Conservation (phyloP, 2,797 vertebrate species). For the Percopsis omiscomaycus region DNA sequence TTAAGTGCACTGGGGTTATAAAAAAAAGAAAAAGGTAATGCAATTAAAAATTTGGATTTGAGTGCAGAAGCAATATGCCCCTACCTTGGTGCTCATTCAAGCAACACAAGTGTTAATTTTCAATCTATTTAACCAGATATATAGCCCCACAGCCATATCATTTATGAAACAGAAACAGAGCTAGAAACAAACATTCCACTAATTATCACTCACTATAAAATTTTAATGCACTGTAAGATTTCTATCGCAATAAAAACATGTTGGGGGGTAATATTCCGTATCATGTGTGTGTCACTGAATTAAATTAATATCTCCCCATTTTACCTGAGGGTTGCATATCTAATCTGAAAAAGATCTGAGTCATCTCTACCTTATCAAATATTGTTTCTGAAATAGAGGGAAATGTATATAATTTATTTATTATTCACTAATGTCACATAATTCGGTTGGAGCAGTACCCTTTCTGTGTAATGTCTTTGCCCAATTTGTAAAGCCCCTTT, state of each 20-base stretch:
- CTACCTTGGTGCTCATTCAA: constrained; percentile 1
- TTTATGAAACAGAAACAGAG: constrained; percentile 30
- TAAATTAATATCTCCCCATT: too few species aligned
- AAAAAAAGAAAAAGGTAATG: constrained; percentile 21
- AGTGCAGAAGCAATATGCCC: constrained; percentile 9
- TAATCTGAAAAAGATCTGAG: constrained; percentile 19
- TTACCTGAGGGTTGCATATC: too few species aligned
- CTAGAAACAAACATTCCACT: constrained; percentile 22
- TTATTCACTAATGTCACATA: constrained; percentile 33
- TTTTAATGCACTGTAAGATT: constrained; percentile 7
- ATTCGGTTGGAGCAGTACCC: constrained; percentile 40
- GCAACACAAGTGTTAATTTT: constrained; percentile 29
- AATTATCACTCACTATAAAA: constrained; percentile 5
- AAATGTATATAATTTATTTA: not conserved
- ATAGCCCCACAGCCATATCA: constrained; percentile 18
- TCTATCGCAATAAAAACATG: constrained; percentile 26
- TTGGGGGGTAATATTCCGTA: constrained; percentile 18
- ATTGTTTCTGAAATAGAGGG: constrained; percentile 20
- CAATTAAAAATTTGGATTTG: constrained; percentile 16
- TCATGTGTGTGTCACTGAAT: constrained; percentile 17
- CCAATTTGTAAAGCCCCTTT: constrained; percentile 35
- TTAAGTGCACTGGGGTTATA: constrained; percentile 8
- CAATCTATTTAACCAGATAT: constrained; percentile 29
- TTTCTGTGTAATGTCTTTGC: constrained; percentile 18
- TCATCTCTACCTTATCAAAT: constrained; percentile 17